Percentiles rank a stretch among this genome's conserved stretches.
These are phyloP conservation scores for Thecocarcelia acutangulata DNA, from an alignment of 2,888 invertebrate species.

Conservation along the genomic window DNA sequence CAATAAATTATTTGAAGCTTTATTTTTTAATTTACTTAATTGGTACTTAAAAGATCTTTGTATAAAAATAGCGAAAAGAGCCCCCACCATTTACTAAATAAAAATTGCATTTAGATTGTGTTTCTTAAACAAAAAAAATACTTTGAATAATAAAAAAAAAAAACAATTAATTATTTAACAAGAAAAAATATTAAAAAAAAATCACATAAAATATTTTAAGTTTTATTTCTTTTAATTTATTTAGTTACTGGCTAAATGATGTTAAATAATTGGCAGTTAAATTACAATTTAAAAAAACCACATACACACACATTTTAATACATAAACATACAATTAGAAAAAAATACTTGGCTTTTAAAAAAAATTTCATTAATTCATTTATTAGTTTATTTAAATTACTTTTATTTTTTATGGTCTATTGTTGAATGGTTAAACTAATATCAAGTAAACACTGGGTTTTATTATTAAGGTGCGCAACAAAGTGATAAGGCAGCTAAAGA, in stretches of 20 bases:
- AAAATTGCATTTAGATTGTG: conserved; percentile 42
- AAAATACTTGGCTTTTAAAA: conserved; percentile 69
- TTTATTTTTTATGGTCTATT: conserved; percentile 14
- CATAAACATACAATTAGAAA: conserved; percentile 36
- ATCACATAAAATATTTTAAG: conserved; percentile 59
- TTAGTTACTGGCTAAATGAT: conserved; percentile 62
- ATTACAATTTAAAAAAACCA: conserved; percentile 53
- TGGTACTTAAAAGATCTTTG: conserved; percentile 18
- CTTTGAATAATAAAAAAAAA: conserved; percentile 14
- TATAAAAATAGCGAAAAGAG: conserved; percentile 54
- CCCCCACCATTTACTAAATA: conserved; percentile 66
- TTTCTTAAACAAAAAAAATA: conserved; percentile 40
- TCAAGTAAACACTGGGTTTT: conserved; percentile 50
- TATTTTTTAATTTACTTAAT: conserved; percentile 18
- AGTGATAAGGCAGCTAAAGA: neutral
- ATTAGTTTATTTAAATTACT: conserved; percentile 22
- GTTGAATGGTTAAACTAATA: conserved; percentile 45
- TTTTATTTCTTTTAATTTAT: conserved; percentile 28
- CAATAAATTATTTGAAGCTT: conserved; percentile 48
- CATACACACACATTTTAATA: conserved; percentile 16
- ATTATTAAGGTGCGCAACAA: neutral
- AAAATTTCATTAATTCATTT: conserved; percentile 38
- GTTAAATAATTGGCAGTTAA: conserved; percentile 76
- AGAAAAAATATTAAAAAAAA: conserved; percentile 38
- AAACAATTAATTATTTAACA: conserved; percentile 42